Evolutionary conservation across 2,113 vertebrate genomes (phyloP), one percentile per base, ranked within the genome.

Genomic region (Chauna torquata): DNA sequence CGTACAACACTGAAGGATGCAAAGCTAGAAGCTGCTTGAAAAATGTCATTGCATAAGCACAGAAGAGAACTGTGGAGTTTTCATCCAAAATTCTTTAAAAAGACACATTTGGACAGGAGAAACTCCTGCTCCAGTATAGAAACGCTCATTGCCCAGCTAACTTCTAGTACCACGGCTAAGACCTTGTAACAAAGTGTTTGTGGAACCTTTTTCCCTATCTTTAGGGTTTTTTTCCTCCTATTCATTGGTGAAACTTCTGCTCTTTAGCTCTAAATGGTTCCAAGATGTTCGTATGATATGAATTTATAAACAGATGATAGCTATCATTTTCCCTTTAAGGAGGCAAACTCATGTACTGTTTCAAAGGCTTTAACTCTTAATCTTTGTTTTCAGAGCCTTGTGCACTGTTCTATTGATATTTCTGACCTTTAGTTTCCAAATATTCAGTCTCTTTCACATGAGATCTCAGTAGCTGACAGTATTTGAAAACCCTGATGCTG

Each of bases 231-330:
- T 86, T 7, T 6, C 36, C 58, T 92, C 42, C 58, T 89, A 50
- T 85, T 92, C 36, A 77, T 44, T 82, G 87, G 40, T 18, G 70
- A 11, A 13, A 69, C 52, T 83, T 90, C 59, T 91, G 49, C 40
- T 94, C 4, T 38, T 89, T 45, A 91, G 47, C 27, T 82, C 54
- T 79, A 82, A 95, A 72, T n/a, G 69, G 6, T 65, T 94, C 88
- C 92, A 94, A 92, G 81, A 91, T 58, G 47, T 69, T 57, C 77
- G 82, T 61, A 72, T 82, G 80, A 86, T 88, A 82, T 3, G 16
- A 84, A 91, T 94, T 94, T 89, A 85, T 54, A 92, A 96, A 85
- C 91, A 94, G 86, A 69, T 79, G 80, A 97, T 69, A 87, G 50
- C 61, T 44, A 77, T 87, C 11, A 65, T 94, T 94, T 92, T 87